A percentile compares a stretch with the other conserved stretches of the same genome.
phyloP scores from a whole-genome alignment of 2,113 vertebrate genomes.

The rabbit (Oryctolagus cuniculus) region mOryCun1.1 NC_091449.1:18349501-18350000 shows the following conservation, averaged over 20 bases:
- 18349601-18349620: not conserved
- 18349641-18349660: not conserved
- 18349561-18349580: no score
- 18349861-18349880: slow-evolving; percentile 47
- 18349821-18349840: not conserved
- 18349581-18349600: no score
- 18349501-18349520: no score
- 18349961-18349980: no score
- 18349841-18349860: not conserved
- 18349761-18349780: not conserved
- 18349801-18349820: not conserved
- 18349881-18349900: no score
- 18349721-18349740: not conserved
- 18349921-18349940: no score
- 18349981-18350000: no score
- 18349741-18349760: not conserved
- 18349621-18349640: not conserved
- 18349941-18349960: no score
- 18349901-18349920: no score
- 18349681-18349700: not conserved
- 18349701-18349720: not conserved
- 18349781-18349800: not conserved
- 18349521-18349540: no score
- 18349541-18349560: no score
- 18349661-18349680: not conserved